Conservation (phyloP, 2,888 invertebrate species). For the Chymomyza fuscimana region DNA sequence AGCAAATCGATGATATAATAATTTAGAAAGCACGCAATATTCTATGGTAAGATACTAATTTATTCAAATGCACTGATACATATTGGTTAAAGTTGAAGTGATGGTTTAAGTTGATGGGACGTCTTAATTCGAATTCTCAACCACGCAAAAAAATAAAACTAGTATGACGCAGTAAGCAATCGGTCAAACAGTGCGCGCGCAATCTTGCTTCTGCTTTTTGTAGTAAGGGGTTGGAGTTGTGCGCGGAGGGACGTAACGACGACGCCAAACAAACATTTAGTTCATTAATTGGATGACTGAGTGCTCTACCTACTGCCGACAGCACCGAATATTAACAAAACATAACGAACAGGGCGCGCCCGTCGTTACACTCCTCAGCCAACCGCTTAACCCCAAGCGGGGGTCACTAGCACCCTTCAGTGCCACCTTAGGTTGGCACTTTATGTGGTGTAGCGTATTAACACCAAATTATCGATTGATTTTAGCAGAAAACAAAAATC, state of each 20-base stretch:
- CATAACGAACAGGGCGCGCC: slow-evolving; percentile 38
- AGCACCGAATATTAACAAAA: slow-evolving; percentile 27
- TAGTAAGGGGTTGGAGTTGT: neutral
- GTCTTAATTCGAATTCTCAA: neutral
- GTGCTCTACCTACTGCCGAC: slow-evolving; percentile 5
- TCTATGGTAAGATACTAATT: neutral
- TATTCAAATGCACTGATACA: neutral
- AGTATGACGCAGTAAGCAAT: slow-evolving; percentile 63
- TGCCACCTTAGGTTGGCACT: slow-evolving; percentile 8
- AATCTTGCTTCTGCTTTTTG: slow-evolving; percentile 35
- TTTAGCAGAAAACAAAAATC: slow-evolving; percentile 65
- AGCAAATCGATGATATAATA: slow-evolving; percentile 69
- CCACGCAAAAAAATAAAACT: neutral
- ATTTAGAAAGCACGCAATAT: slow-evolving; percentile 42
- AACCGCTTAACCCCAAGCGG: slow-evolving; percentile 11
- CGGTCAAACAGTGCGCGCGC: slow-evolving; percentile 70
- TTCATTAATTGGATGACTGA: slow-evolving; percentile 63
- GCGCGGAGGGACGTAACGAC: slow-evolving; percentile 28
- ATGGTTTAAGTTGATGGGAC: neutral
- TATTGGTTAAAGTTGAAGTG: neutral
- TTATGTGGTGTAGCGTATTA: slow-evolving; percentile 51
- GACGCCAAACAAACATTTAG: slow-evolving; percentile 68
- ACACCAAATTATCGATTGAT: slow-evolving; percentile 78
- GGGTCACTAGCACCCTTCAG: slow-evolving; percentile 2
- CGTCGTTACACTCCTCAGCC: slow-evolving; percentile 37